A percentile compares a stretch with the other conserved stretches of the same genome.
phyloP scores from a whole-genome alignment of 2,113 vertebrate species.

The Marcusenius ussheri region DNA sequence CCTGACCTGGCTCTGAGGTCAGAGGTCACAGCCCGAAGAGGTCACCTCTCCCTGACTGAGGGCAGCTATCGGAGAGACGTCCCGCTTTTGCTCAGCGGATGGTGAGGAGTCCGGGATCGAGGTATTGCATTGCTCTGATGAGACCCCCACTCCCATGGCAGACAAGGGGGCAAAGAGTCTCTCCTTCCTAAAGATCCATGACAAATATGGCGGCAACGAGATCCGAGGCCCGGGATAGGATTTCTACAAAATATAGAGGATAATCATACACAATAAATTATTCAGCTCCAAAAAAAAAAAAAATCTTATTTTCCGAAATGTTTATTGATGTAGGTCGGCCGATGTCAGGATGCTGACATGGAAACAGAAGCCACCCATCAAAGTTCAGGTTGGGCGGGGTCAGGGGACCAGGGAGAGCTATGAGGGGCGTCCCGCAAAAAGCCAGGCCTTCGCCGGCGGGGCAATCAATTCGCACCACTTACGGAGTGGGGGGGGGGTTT shows the following conservation, averaged over 20 bases:
- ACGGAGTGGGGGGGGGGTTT: constrained; percentile 9
- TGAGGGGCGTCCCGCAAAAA: constrained; percentile 32
- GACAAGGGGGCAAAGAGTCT: constrained; percentile 40
- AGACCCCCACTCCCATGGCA: constrained; percentile 9
- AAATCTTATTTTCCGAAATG: constrained; percentile 67
- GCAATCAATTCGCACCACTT: constrained; percentile 53
- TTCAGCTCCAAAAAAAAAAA: constrained; percentile 61
- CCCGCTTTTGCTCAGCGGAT: constrained; percentile 14
- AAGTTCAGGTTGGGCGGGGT: constrained; percentile 53
- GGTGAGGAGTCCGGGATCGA: background rate
- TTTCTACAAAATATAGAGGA: constrained; percentile 60
- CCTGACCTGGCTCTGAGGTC: background rate
- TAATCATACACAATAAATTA: constrained; percentile 72
- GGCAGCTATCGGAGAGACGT: background rate
- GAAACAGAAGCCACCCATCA: constrained; percentile 70
- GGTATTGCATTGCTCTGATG: constrained; percentile 25
- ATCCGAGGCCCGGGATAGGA: constrained; percentile 59
- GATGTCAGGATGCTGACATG: constrained; percentile 52
- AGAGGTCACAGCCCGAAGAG: background rate
- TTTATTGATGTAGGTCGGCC: constrained; percentile 71
- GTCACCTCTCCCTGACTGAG: background rate
- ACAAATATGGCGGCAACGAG: constrained; percentile 66
- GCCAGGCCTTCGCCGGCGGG: constrained; percentile 36
- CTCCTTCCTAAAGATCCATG: constrained; percentile 63
- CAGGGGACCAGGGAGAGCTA: constrained; percentile 44